Evolutionary conservation across 2,888 invertebrate genomes (phyloP).

Genomic region (Melanophora roralis): DNA sequence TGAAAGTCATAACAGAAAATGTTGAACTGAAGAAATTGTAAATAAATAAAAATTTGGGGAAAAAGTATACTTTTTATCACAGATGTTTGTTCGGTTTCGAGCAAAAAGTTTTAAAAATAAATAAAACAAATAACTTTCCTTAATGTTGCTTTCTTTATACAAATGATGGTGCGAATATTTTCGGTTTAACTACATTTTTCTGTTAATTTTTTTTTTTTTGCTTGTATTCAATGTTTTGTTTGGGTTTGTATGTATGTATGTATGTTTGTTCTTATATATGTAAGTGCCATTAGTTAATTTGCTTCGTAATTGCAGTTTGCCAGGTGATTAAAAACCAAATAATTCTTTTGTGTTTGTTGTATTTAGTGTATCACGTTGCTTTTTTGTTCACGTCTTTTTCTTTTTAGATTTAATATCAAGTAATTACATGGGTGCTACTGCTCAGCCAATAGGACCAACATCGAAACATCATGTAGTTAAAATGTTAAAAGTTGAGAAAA

Average conservation of each 20-base stretch:
- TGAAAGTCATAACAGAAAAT: no score
- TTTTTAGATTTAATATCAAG: slow-evolving; percentile 21
- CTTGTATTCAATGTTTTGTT: not conserved
- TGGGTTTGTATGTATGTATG: slow-evolving; percentile 19
- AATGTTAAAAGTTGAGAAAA: not conserved
- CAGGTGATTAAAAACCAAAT: slow-evolving; percentile 75
- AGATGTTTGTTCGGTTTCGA: not conserved
- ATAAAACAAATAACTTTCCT: not conserved
- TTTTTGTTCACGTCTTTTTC: not conserved
- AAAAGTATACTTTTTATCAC: not conserved
- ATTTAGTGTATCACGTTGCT: slow-evolving; percentile 42
- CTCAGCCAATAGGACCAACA: slow-evolving; percentile 16
- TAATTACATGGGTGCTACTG: slow-evolving; percentile 41
- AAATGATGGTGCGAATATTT: slow-evolving; percentile 34
- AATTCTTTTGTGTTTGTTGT: slow-evolving; percentile 70
- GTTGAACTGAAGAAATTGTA: not conserved
- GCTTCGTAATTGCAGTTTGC: slow-evolving; percentile 74
- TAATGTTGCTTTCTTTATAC: slow-evolving; percentile 4
- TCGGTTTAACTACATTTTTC: slow-evolving; percentile 19
- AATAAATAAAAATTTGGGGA: slow-evolving; percentile 36
- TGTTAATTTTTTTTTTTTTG: not conserved
- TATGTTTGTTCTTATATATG: slow-evolving; percentile 5
- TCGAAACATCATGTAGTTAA: not conserved
- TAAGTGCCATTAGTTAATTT: slow-evolving; percentile 65
- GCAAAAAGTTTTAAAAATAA: not conserved